These are phyloP conservation scores for Dryobates pubescens DNA, from an alignment of 2,797 vertebrate species.

Conservation along the genomic window DNA sequence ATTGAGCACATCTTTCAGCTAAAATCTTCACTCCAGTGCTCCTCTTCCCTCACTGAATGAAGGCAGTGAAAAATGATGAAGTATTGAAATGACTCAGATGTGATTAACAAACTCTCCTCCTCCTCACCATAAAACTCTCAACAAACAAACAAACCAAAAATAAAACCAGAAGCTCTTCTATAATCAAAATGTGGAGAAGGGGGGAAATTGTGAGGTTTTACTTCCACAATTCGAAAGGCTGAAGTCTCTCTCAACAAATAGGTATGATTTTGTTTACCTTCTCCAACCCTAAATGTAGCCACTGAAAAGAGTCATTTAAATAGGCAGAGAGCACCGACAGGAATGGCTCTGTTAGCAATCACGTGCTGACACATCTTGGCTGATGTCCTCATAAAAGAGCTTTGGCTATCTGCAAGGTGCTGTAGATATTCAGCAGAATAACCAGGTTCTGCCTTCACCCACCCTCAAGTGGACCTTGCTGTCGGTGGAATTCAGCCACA, in stretches of 20 bases:
- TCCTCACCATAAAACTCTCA: neutral
- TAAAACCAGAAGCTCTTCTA: neutral
- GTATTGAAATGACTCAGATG: neutral
- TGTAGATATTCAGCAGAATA: neutral
- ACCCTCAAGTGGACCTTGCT: neutral
- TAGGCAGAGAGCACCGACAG: neutral
- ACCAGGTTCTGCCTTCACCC: neutral
- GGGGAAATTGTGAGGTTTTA: neutral
- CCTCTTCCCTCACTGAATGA: neutral
- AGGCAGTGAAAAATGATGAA: neutral
- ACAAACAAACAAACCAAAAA: neutral
- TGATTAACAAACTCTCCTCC: neutral
- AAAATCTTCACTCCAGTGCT: neutral
- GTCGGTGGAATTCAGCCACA: neutral
- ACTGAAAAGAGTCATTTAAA: neutral
- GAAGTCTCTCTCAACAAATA: neutral
- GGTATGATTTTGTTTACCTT: fast-evolving
- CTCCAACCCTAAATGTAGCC: neutral
- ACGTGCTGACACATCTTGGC: fast-evolving
- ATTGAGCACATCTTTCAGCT: neutral
- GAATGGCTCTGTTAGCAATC: neutral
- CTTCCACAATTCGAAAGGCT: fast-evolving
- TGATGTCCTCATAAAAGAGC: neutral
- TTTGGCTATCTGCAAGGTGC: neutral
- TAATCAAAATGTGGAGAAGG: neutral